Evolutionary conservation across 2,113 vertebrate genomes (phyloP), one percentile per base, ranked within the genome.

Genomic region (Microcebus griseorufus): DNA sequence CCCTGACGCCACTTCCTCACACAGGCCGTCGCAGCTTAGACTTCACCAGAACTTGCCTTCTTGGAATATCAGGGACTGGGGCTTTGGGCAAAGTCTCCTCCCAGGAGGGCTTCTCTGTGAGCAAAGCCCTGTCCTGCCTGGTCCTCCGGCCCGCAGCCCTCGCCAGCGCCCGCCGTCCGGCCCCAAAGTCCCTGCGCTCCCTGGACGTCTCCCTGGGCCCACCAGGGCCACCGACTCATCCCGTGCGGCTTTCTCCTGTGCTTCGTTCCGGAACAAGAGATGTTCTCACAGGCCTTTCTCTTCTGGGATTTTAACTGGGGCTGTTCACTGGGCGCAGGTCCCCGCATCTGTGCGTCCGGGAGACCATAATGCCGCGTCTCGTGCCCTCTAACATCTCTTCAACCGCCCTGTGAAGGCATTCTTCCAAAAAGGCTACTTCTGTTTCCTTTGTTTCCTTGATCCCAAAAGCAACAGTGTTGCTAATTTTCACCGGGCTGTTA

Each of bases 371-470:
- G 12, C 14, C 6, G 64, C 29, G 13, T 13, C 12, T 29, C 11
- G 11, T 3, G 29, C 5, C 64, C 11, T 32, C 45, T 9, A 2
- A 9, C 42, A 4, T 37, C n/a, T 55, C 58, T 13, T 76, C 16
- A 22, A 0, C 4, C 70, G 5, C 37, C 45, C 3, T 3, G 6
- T 16, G 16, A 3, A 25, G 9, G 45, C 5, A 12, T n/a, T n/a
- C 16, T 23, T 65, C 70, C 45, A 3, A 5, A 42, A 55, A 17
- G 80, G 25, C 45, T 51, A 25, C 4, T 25, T 48, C 11, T 34
- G 25, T 18, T 22, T 42, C 58, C 27, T 27, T 48, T 1, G 32
- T 18, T 25, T 39, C 32, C 5, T 22, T 3, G 27, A n/a, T 25
- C 42, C 60, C 55, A 48, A 48, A 73, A 29, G n/a, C 69, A n/a